Percentiles rank a stretch among this genome's conserved stretches.
Evolutionary conservation across 2,888 invertebrate species (phyloP).

Genomic region (Odontothrips loti): DNA sequence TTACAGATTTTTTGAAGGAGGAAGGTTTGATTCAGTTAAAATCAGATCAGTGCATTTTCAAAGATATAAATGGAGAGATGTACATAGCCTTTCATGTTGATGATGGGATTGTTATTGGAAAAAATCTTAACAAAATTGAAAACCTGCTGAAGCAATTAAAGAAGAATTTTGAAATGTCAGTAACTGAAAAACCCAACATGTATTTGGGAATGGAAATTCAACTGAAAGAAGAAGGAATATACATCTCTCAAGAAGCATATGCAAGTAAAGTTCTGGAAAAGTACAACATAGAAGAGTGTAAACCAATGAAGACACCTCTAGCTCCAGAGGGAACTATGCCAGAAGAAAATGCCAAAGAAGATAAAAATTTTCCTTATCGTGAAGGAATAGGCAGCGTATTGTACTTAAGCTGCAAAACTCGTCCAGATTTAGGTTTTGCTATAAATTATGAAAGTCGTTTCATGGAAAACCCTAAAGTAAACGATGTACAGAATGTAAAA

Average conservation of each 20-base stretch:
- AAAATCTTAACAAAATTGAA: slow-evolving; percentile 32
- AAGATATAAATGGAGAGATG: slow-evolving; percentile 18
- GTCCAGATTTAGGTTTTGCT: slow-evolving; percentile 33
- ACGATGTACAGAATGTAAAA: slow-evolving; percentile 34
- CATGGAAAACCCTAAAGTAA: slow-evolving; percentile 33
- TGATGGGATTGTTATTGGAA: slow-evolving; percentile 35
- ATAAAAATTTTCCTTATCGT: slow-evolving; percentile 33
- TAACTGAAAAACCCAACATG: slow-evolving; percentile 30
- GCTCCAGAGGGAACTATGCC: not conserved
- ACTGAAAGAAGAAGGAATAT: slow-evolving; percentile 31
- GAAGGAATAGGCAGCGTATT: slow-evolving; percentile 34
- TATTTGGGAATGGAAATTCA: slow-evolving; percentile 34
- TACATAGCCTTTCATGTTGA: slow-evolving; percentile 36
- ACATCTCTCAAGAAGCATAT: slow-evolving; percentile 32
- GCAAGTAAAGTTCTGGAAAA: slow-evolving; percentile 31
- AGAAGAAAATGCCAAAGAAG: not conserved
- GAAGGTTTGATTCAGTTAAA: no score
- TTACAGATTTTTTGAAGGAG: no score
- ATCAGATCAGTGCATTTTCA: slow-evolving; percentile 29
- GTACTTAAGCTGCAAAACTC: slow-evolving; percentile 29
- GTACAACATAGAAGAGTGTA: slow-evolving; percentile 31
- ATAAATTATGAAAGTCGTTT: slow-evolving; percentile 33
- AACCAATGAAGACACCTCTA: slow-evolving; percentile 30
- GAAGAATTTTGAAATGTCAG: slow-evolving; percentile 35
- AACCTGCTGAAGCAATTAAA: slow-evolving; percentile 32